These are phyloP conservation scores for Lissocephala sabroskyi DNA, from an alignment of 2,888 invertebrate species.

Conservation along the genomic window DNA sequence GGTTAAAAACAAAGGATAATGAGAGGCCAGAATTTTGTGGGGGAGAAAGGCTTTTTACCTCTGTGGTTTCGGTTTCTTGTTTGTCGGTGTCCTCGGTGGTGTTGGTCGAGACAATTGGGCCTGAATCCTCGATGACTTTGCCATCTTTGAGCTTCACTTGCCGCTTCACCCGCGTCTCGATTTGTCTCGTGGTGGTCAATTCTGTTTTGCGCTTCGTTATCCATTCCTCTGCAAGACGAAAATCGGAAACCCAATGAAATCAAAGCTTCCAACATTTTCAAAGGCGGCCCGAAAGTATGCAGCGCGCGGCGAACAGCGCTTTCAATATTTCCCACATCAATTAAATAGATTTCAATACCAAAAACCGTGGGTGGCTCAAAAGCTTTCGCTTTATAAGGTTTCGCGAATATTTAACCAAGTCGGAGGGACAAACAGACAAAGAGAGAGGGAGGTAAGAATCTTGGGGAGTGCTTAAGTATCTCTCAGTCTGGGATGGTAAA, in stretches of 20 bases:
- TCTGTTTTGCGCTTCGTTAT: slow-evolving; percentile 92
- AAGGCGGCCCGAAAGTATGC: no score
- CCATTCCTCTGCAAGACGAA: slow-evolving; percentile 84
- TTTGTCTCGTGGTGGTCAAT: slow-evolving; percentile 90
- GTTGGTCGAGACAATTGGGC: slow-evolving; percentile 91
- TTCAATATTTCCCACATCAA: no score
- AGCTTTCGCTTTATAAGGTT: no score
- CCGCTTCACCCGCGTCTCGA: slow-evolving; percentile 91
- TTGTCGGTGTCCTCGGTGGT: slow-evolving; percentile 93
- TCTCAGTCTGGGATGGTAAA: no score
- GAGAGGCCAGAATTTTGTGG: no score
- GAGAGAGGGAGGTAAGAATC: no score
- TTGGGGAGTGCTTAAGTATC: no score
- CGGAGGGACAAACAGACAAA: no score
- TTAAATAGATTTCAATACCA: no score
- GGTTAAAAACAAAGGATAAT: not conserved
- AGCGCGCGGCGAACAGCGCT: no score
- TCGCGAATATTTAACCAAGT: no score
- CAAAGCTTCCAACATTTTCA: not conserved
- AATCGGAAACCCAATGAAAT: not conserved
- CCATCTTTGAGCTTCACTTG: slow-evolving; percentile 93
- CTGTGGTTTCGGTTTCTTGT: slow-evolving; percentile 90
- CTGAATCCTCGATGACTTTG: slow-evolving; percentile 89
- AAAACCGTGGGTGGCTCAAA: no score
- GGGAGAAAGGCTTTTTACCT: slow-evolving; percentile 74